Evolutionary conservation across 1,140 invertebrate species (phyloP), one percentile per base, ranked within the genome.

Genomic region (Drosophila nebulosa): DNA sequence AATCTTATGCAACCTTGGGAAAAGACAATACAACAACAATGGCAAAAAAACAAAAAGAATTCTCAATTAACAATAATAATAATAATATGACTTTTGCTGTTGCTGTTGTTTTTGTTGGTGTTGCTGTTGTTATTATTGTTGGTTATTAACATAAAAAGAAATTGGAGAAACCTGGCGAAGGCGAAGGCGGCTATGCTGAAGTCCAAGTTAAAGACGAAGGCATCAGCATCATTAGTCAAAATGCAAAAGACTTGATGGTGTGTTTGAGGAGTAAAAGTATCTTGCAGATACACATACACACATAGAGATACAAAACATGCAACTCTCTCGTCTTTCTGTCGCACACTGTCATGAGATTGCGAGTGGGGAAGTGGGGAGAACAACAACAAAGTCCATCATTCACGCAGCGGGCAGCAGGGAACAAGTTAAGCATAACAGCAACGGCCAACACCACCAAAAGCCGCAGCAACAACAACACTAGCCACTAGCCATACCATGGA

Each of bases 341-440:
- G 2, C 30, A 12, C 30, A 32, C 30, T 32, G 30, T 4, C 30
- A 12, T 32, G 70, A 69, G 64, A 74, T 74, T 69, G 69, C 64
- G 70, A 69, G 70, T 66, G 79, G 35, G n/a, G 3, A 10, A n/a
- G 14, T 12, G 35, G 7, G 7, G 36, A 69, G 74, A 78, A 78
- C 78, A 78, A 78, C 70, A 88, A 88, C 83, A 81, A 88, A 88
- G 83, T 86, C 83, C 83, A 86, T 86, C 83, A 86, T 83, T 86
- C 83, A 86, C 83, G 63, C 83, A 86, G 83, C 83, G 81, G 83
- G 81, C 74, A 85, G 80, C 80, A 69, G 64, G 14, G 21, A 51
- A 56, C 46, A 56, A 58, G 74, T 64, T 61, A 60, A 30, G 42
- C 67, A 65, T 26, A 46, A 18, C 16, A 46, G 39, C 39, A 46